Base-by-base conservation (phyloP, 2,797 vertebrate species). In the Varecia variegata region DNA sequence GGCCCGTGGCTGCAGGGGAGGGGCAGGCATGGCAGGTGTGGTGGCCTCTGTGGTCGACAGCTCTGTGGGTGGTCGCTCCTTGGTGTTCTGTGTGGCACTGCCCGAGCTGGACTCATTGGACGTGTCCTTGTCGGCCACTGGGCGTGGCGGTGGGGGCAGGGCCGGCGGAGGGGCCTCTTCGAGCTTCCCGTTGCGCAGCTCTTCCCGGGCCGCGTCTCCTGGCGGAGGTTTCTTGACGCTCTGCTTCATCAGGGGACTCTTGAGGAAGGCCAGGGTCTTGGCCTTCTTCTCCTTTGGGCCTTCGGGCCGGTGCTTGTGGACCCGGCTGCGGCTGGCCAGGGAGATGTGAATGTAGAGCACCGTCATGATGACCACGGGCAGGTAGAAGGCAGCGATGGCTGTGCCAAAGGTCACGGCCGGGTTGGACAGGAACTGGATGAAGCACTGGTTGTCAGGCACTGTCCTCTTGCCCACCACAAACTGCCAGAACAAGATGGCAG, bases 401-500 rank as follows among this genome's bases (percentile, higher is more conserved):
- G 99, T 99, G 93, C 99, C 99, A 0, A 99, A 99, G 2, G 99
- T 99, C 95, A 99, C 99, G 0, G 98, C 99, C 0, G 99, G 99
- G 98, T 99, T 99, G 80, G 99, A 99, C 76, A 99, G 99, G 98
- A 99, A 99, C 98, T 99, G 99, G 81, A 99, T 99, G 93, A 99
- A 99, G 97, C 99, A 99, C 85, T 99, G 96, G 67, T 95, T 96
- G 65, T 98, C 97, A 0, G 98, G 98, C 65, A 99, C 99, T 0
- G 99, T 99, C 98, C 99, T 99, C 88, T 98, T 98, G 2, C 99
- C 99, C 2, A 99, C 99, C 88, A 99, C 98, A 95, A 99, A 99
- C 98, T 99, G 99, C 99, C 99, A 99, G 98, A 99, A 99, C 91
- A 99, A 98, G 98, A 99, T 99, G 96, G 99, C 99, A 0, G 99